phyloP scores from a whole-genome alignment of 2,888 invertebrate species.

The Criorhina ranunculi region DNA sequence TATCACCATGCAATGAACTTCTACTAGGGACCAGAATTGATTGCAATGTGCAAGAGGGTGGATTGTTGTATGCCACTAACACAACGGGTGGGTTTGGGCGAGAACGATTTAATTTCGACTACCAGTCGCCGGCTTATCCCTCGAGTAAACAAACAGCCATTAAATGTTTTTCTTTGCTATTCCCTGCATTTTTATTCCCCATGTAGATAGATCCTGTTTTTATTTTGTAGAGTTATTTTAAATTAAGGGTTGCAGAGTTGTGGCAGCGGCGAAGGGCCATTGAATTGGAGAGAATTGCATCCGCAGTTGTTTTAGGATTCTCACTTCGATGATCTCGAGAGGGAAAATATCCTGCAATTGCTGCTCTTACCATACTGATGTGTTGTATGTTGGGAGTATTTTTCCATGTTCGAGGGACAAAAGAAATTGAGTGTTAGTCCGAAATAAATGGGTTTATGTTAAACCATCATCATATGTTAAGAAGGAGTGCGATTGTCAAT shows the following conservation, averaged over 20 bases:
- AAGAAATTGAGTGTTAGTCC: conserved; percentile 81
- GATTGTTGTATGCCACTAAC: conserved; percentile 37
- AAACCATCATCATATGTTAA: conserved; percentile 69
- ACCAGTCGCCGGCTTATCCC: conserved; percentile 73
- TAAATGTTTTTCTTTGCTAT: conserved; percentile 52
- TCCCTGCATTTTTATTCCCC: conserved; percentile 64
- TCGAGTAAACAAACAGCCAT: conserved; percentile 75
- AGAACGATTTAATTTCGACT: conserved; percentile 72
- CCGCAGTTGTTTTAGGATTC: conserved; percentile 73
- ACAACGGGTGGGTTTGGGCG: neutral
- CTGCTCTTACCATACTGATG: conserved; percentile 32
- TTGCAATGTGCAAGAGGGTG: conserved; percentile 64
- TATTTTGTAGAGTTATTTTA: conserved; percentile 51
- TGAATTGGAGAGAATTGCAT: conserved; percentile 71
- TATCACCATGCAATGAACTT: conserved; percentile 62
- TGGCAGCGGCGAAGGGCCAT: neutral
- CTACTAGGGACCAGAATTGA: conserved; percentile 51
- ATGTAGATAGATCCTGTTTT: conserved; percentile 30
- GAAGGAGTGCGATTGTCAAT: conserved; percentile 35
- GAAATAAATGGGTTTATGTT: conserved; percentile 82
- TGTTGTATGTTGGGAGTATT: conserved; percentile 49
- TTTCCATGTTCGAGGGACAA: conserved; percentile 34
- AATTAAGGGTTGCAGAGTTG: conserved; percentile 46
- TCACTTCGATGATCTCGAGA: conserved; percentile 71
- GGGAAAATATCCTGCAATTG: conserved; percentile 57